Base-by-base conservation (phyloP, 2,888 invertebrate genomes). In the Galerucella pusilla region DNA sequence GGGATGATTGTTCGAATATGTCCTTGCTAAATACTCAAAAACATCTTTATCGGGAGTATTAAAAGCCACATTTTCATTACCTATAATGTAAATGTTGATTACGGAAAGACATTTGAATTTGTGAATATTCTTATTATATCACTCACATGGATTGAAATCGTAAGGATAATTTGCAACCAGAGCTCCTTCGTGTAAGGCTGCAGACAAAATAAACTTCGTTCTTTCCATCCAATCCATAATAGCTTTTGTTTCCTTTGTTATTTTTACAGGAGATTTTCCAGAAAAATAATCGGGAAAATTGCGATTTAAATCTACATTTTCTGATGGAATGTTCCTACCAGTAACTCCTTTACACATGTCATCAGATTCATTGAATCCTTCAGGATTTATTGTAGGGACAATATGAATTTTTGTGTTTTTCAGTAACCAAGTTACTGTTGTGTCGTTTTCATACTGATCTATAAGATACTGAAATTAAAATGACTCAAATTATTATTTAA, bases 341-440 rank as follows among this genome's bases (percentile, higher is more conserved):
- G 59, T 52, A 25, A 35, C 82, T 7, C 82, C 81, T 0, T 63
- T 45, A 76, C 88, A 88, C 1, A 87, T 81, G 2, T 75, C 74
- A 28, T 59, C 69, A 10, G 74, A 74, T 59, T 68, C 66, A 12
- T 85, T 85, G 86, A 92, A 94, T 45, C 94, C 94, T 84, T 94
- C 94, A 0, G 94, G 94, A 85, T 94, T 94, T 91, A 94, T 91
- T 11, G 91, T 90, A 0, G 94, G 93, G 87, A 94, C 87, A 77
- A 94, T 89, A 85, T 94, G 93, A 78, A 94, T 91, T 65, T 91
- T 88, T 2, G 94, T 94, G 82, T 91, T 91, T 81, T 92, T 89
- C 81, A 94, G 83, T 46, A 94, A 87, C 88, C 90, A 90, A 60
- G 84, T 85, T 7, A 92, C 89, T 74, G 88, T 89, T 4, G 86